Conservation (phyloP, 2,113 vertebrate genomes). For the Bombycilla garrulus region DNA sequence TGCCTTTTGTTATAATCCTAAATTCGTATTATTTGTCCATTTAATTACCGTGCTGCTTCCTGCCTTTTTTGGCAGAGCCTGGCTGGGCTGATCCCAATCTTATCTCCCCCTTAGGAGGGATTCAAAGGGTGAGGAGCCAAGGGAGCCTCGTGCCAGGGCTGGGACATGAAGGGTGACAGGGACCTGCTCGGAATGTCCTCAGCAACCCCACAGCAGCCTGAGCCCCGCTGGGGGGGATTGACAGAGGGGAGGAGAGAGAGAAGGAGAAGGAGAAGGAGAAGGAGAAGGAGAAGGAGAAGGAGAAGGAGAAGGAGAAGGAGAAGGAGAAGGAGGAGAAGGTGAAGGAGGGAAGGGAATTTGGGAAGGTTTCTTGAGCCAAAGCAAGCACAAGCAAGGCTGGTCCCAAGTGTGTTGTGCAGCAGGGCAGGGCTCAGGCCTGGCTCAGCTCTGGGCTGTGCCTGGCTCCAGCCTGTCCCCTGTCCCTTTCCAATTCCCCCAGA, state of each 20-base stretch:
- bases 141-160: background rate
- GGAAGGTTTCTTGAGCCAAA: background rate
- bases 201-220: too few species aligned
- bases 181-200: background rate
- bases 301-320: background rate
- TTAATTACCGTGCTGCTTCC: conserved; percentile 16
- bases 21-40: conserved; percentile 13
- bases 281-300: too few species aligned
- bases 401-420: background rate
- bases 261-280: background rate
- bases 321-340: too few species aligned
- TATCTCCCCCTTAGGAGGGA: background rate
- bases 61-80: background rate
- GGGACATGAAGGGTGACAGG: background rate
- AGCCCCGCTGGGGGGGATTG: too few species aligned
- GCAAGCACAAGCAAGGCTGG: background rate
- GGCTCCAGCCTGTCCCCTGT: background rate
- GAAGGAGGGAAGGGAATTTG: background rate
- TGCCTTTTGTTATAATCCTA: conserved; percentile 34
- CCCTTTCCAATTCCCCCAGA: background rate
- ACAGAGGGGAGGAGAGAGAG: background rate
- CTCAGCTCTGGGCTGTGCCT: background rate
- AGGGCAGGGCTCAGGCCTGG: background rate
- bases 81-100: background rate
- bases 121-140: background rate